Evolutionary conservation across 1,140 invertebrate species (phyloP).

Genomic region (Parapsyche elsis): DNA sequence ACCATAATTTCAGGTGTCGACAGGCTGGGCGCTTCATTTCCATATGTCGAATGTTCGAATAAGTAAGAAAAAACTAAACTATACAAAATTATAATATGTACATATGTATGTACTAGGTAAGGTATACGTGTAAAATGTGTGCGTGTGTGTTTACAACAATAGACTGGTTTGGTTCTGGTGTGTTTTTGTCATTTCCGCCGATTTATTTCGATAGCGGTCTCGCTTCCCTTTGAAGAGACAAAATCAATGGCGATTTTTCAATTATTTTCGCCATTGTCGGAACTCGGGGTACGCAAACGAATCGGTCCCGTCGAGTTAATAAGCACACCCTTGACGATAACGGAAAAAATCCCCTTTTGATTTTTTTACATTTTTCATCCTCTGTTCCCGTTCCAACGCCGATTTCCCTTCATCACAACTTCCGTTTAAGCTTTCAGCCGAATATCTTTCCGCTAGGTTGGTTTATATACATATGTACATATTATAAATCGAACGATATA

Average conservation of each 20-base stretch:
- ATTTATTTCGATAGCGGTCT: constrained; percentile 30
- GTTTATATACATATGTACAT: too few relatives aligned
- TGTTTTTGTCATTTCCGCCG: constrained; percentile 42
- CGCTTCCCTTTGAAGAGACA: constrained; percentile 29
- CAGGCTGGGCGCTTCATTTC: constrained; percentile 41
- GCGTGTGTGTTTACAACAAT: constrained; percentile 1
- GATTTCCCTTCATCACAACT: neutral
- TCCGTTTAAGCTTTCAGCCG: too few relatives aligned
- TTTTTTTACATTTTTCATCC: constrained; percentile 7
- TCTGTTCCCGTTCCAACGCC: neutral
- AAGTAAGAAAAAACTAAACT: neutral
- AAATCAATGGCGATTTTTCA: constrained; percentile 48
- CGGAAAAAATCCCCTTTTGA: constrained; percentile 28
- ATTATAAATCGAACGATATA: too few relatives aligned
- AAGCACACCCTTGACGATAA: constrained; percentile 23
- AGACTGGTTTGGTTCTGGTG: neutral
- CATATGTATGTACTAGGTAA: neutral
- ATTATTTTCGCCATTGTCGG: constrained; percentile 49
- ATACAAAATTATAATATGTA: neutral
- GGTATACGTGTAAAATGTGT: constrained; percentile 3
- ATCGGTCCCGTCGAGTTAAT: constrained; percentile 34
- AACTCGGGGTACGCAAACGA: constrained; percentile 18
- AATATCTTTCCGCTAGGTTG: too few relatives aligned
- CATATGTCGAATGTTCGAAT: neutral
- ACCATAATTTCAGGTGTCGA: constrained; percentile 52